Evolutionary conservation across 1,140 invertebrate genomes (phyloP), one percentile per base, ranked within the genome.

Genomic region (Pteromalus puparum): DNA sequence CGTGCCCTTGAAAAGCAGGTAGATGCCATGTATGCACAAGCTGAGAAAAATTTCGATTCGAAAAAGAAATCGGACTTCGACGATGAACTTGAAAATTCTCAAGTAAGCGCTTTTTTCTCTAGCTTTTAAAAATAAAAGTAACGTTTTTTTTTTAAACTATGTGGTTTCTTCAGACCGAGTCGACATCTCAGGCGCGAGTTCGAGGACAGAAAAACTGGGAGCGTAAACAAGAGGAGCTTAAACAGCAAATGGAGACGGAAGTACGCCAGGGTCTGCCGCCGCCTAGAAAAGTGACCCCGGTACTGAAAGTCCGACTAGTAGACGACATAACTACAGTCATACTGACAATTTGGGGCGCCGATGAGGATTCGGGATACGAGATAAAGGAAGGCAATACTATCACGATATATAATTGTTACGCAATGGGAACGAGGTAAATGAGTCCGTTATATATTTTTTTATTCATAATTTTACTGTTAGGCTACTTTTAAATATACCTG

Each of bases 301-400:
- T 95, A 90, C 88, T 93, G 75, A 94, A 94, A 89, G 88, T 95
- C 73, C 90, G 92, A 83, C 87, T 94, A 74, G 86, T 93, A 75
- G 93, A 94, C 87, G 90, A 89, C 84, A 88, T 89, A 65, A 87
- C 90, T 88, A 89, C 87, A 88, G 94, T 92, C 21, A 90, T 94
- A 86, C 88, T 95, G 87, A 95, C 94, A 72, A 92, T 95, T 86
- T 96, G 95, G 95, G 93, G 94, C 53, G 94, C 95, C 2, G 93
- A 89, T 70, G 95, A 95, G 76, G 93, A 93, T 3, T 87, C 95
- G 46, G 78, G 90, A 24, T 90, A 94, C 78, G 87, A 94, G 5
- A 90, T 96, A 2, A 94, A 93, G 86, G 95, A 95, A 92, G 94
- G 94, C 90, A 90, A 89, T 90, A 84, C 90, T 87, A 70, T 95